phyloP scores from a whole-genome alignment of 2,113 vertebrate genomes.

The Laticauda colubrina region DNA sequence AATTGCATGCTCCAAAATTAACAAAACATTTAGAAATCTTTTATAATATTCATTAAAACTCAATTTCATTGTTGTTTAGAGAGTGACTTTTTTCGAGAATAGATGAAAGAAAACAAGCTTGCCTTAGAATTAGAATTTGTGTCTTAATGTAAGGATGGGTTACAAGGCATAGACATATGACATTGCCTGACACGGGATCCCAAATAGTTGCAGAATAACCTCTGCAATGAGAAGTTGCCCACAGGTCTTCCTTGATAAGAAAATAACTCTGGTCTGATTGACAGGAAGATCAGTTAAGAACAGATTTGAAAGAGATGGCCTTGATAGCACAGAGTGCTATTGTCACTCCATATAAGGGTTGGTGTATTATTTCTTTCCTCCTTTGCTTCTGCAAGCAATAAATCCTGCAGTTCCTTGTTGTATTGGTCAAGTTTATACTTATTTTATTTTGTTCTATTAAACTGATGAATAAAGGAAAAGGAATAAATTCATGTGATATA shows the following conservation, averaged over 20 bases:
- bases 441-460: not conserved
- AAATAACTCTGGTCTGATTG: slow-evolving; percentile 34
- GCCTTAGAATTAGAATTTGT: not conserved
- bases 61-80: not conserved
- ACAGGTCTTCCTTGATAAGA: not conserved
- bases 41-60: not conserved
- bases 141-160: not conserved
- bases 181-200: slow-evolving; percentile 14
- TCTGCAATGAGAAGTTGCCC: not conserved
- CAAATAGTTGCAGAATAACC: not conserved
- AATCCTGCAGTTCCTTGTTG: not conserved
- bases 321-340: slow-evolving; percentile 18
- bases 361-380: slow-evolving; percentile 18
- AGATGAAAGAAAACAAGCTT: not conserved
- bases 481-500: not conserved
- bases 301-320: slow-evolving; percentile 24
- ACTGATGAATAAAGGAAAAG: not conserved
- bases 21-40: not conserved
- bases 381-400: slow-evolving; percentile 32
- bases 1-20: not conserved
- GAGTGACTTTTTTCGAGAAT: not conserved
- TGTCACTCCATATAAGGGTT: slow-evolving; percentile 14
- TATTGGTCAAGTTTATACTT: not conserved
- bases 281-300: slow-evolving; percentile 36
- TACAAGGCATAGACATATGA: not conserved